These are phyloP conservation scores for Phylloscopus trochiloides DNA, from an alignment of 2,113 vertebrate species.

Conservation along the genomic window DNA sequence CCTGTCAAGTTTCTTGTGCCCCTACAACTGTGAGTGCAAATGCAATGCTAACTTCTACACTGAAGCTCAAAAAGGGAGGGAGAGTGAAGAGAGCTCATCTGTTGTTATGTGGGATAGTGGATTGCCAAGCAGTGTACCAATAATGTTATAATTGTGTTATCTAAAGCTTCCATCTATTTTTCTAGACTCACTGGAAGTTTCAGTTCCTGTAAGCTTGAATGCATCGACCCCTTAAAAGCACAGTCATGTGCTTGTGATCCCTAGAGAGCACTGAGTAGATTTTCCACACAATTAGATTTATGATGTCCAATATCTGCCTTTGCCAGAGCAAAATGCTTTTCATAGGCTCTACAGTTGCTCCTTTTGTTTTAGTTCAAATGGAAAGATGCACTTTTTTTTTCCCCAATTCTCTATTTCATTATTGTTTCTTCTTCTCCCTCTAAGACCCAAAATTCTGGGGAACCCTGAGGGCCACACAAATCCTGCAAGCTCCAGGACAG, in stretches of 20 bases:
- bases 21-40: not conserved
- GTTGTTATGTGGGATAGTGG: not conserved
- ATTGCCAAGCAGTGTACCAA: not conserved
- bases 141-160: not conserved
- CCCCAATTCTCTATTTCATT: not conserved
- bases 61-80: not conserved
- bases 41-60: not conserved
- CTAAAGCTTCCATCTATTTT: constrained; percentile 53
- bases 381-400: fast-evolving
- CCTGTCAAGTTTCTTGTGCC: not conserved
- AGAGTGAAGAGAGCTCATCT: not conserved
- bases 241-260: not conserved
- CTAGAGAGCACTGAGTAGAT: constrained; percentile 17
- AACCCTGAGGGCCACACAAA: not conserved
- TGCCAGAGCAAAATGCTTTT: not conserved
- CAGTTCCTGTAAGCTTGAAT: constrained; percentile 31
- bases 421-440: not conserved
- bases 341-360: not conserved
- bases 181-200: not conserved
- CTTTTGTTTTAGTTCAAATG: not conserved
- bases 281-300: constrained; percentile 47
- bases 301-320: not conserved
- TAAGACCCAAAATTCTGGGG: not conserved
- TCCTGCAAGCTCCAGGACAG: not conserved
- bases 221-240: constrained; percentile 25